These are phyloP conservation scores for Aphaenogaster rudis DNA, from an alignment of 1,140 invertebrate genomes.

Conservation along the genomic window DNA sequence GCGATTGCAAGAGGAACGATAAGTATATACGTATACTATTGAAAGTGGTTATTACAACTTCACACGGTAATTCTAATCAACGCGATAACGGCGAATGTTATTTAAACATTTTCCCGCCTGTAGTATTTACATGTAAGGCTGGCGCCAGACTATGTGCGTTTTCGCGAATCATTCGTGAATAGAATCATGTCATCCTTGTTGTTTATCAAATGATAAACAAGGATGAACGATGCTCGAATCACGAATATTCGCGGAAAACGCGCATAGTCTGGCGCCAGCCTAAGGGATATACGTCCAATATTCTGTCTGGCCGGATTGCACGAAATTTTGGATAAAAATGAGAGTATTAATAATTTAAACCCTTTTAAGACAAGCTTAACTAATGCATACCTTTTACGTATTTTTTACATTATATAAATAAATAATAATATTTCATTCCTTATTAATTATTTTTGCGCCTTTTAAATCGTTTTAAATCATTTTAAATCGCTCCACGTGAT, in stretches of 20 bases:
- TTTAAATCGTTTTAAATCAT: slow-evolving; percentile 11
- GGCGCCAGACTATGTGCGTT: too few relatives aligned
- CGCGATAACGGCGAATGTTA: slow-evolving; percentile 32
- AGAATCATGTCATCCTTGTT: too few relatives aligned
- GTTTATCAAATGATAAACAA: too few relatives aligned
- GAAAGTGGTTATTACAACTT: slow-evolving; percentile 41
- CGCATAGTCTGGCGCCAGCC: too few relatives aligned
- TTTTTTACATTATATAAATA: slow-evolving; percentile 75
- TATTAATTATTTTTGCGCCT: neutral
- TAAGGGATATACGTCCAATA: neutral
- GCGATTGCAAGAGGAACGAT: slow-evolving; percentile 32
- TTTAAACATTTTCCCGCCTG: slow-evolving; percentile 12
- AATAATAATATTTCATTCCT: slow-evolving; percentile 65
- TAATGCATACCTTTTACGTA: slow-evolving; percentile 63
- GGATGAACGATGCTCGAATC: too few relatives aligned
- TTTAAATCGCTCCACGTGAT: slow-evolving; percentile 25
- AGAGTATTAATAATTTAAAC: slow-evolving; percentile 69
- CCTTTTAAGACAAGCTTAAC: slow-evolving; percentile 35
- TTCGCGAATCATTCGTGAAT: too few relatives aligned
- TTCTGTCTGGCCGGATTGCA: slow-evolving; percentile 54
- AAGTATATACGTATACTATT: slow-evolving; percentile 10
- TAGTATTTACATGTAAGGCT: slow-evolving; percentile 60
- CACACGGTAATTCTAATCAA: neutral
- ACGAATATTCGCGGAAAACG: too few relatives aligned
- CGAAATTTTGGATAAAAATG: slow-evolving; percentile 52